A percentile compares a stretch with the other conserved stretches of the same genome.
These are phyloP conservation scores for Petrocephalus microphthalmus DNA, from an alignment of 2,113 vertebrate genomes.

Conservation along the genomic window DNA sequence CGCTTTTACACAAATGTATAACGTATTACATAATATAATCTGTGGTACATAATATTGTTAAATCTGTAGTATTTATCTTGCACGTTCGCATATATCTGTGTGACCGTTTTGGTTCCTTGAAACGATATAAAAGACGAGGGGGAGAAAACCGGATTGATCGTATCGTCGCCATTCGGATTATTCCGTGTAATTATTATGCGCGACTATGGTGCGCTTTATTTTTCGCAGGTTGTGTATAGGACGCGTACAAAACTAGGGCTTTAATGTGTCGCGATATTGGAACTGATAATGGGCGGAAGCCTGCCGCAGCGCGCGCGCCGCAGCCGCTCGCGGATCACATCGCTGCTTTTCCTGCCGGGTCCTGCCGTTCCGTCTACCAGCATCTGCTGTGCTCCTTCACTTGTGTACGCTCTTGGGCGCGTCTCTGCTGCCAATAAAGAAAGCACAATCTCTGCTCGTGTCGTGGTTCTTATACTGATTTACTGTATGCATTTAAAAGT, in stretches of 20 bases:
- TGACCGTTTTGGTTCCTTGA: background rate
- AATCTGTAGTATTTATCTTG: background rate
- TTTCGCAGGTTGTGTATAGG: background rate
- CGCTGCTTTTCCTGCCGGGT: constrained; percentile 14
- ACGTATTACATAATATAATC: background rate
- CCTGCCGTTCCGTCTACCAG: background rate
- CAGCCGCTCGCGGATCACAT: background rate
- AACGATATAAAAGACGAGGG: background rate
- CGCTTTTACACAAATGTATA: background rate
- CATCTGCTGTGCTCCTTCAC: background rate
- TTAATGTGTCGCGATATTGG: background rate
- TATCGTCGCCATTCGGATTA: background rate
- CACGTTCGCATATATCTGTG: background rate
- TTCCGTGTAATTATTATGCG: background rate
- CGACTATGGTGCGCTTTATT: background rate
- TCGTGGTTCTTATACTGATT: background rate
- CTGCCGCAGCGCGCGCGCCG: background rate
- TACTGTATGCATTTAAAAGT: constrained; percentile 10
- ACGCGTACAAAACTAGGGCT: background rate
- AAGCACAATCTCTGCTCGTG: background rate
- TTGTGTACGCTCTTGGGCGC: background rate
- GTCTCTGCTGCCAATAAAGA: background rate
- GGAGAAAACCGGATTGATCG: background rate
- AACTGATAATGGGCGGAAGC: background rate
- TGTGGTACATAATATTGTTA: background rate